Percentiles rank a stretch among this genome's conserved stretches.
phyloP scores from a whole-genome alignment of 2,113 vertebrate species.

The Plectropomus leopardus region DNA sequence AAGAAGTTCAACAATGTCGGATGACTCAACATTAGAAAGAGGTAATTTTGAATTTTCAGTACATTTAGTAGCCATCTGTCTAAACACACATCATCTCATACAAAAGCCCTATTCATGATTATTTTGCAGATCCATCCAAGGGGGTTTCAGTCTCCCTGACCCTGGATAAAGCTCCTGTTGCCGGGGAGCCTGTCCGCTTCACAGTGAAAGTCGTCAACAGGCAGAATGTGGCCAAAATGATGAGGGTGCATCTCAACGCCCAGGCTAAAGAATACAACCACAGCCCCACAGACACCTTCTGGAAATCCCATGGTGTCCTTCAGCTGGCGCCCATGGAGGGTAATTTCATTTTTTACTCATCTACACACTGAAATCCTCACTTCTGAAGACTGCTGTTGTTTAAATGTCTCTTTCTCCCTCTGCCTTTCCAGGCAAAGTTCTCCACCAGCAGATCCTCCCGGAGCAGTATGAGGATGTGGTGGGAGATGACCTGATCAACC shows the following conservation, averaged over 20 bases:
- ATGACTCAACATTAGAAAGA: slow-evolving; percentile 41
- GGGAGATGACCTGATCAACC: slow-evolving; percentile 81
- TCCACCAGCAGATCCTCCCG: slow-evolving; percentile 74
- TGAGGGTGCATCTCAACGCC: slow-evolving; percentile 79
- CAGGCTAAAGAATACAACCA: slow-evolving; percentile 84
- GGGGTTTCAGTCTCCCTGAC: slow-evolving; percentile 64
- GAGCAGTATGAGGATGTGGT: slow-evolving; percentile 58
- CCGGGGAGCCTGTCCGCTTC: slow-evolving; percentile 74
- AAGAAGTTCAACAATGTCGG: slow-evolving; percentile 53
- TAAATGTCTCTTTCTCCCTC: not conserved
- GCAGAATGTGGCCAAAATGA: slow-evolving; percentile 44
- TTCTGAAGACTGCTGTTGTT: not conserved
- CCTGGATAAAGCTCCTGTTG: slow-evolving; percentile 70
- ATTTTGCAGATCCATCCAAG: slow-evolving; percentile 2
- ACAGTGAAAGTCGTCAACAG: slow-evolving; percentile 76
- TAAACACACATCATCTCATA: not conserved
- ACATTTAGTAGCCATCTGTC: accelerated
- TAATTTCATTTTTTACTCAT: slow-evolving; percentile 45
- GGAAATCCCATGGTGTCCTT: slow-evolving; percentile 69
- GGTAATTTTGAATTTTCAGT: slow-evolving; percentile 35
- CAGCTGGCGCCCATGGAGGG: slow-evolving; percentile 75
- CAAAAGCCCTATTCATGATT: slow-evolving; percentile 10
- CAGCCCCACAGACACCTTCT: slow-evolving; percentile 78
- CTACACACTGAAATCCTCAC: not conserved
- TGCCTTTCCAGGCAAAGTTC: slow-evolving; percentile 63